These are phyloP conservation scores for Dufourea novaeangliae DNA, from an alignment of 1,140 invertebrate species.

Conservation along the genomic window DNA sequence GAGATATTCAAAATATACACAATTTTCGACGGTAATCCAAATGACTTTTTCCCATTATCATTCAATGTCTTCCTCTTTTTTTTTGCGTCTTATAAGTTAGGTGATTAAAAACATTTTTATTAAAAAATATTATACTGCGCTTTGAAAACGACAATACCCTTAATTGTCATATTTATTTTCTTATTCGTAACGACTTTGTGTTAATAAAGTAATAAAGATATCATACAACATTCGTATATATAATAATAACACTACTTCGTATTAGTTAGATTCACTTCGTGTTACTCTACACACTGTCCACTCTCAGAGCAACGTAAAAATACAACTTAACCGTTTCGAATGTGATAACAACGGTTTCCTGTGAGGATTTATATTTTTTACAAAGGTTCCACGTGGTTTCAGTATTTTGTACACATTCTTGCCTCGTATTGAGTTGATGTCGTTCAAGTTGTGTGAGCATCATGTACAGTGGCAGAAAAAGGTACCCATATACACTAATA, in stretches of 20 bases:
- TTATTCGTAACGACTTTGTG: not conserved
- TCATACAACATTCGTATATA: conserved; percentile 11
- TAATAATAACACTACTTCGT: not conserved
- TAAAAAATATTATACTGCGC: not conserved
- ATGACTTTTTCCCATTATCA: not conserved
- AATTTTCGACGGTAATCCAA: not conserved
- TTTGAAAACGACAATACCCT: conserved; percentile 3
- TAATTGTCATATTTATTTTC: not conserved
- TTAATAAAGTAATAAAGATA: not conserved
- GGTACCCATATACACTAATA: too few species aligned
- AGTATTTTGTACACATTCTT: not conserved
- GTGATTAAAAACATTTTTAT: not conserved
- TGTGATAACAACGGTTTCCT: not conserved
- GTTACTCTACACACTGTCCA: conserved; percentile 10
- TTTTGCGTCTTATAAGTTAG: not conserved
- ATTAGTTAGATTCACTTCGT: conserved; percentile 1
- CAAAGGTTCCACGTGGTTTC: not conserved
- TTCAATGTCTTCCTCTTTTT: not conserved
- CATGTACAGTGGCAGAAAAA: too few species aligned
- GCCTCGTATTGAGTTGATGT: not conserved
- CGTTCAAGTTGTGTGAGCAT: conserved; percentile 11
- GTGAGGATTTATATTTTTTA: conserved; percentile 23
- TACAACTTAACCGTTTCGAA: conserved; percentile 11
- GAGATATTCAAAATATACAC: not conserved
- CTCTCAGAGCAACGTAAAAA: not conserved